Base-by-base conservation (phyloP, 2,888 invertebrate genomes). In the Eumerus sabulonum region DNA sequence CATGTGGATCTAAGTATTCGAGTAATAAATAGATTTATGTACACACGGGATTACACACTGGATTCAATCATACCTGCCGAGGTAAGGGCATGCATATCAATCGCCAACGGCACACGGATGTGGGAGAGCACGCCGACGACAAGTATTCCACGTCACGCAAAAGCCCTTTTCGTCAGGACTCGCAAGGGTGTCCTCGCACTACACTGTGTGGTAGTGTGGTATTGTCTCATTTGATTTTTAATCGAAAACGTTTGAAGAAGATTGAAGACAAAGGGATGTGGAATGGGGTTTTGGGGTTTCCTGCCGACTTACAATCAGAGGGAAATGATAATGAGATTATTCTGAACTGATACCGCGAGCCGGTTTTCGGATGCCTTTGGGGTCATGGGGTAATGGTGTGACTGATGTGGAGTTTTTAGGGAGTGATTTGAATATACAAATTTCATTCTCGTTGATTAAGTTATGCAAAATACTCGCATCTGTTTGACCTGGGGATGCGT, bases 21-120 rank as follows among this genome's bases (percentile, higher is more conserved):
- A 70, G 57, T 53, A 70, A 76, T 64, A 76, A 70, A 70, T 59
- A 70, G 42, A 64, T 76, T 48, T 70, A 27, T 27, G 27, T 27
- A 63, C 53, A 53, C 51, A 59, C 40, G 47, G 51, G 47, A 63
- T 57, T 68, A 53, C 59, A 42, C 57, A 70, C 57, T n/a, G 27
- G 51, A 64, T 68, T 68, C 44, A 68, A 68, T 68, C 68, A 51
- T 59, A 59, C 45, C 51, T 45, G 59, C 12, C 35, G 38, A 57
- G 51, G 45, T 59, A 47, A 19, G 13, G 59, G 16, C 45, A 64
- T 53, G 45, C 47, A 62, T 66, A 72, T 53, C 51, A 72, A 53
- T 59, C 38, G 66, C 17, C 53, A 53, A 48, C 36, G 62, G 19
- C 56, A 56, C 68, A 56, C 68, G 40, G 47, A 67, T 56, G 47